Percentiles rank a stretch among this genome's conserved stretches.
Evolutionary conservation across 2,797 vertebrate species (phyloP).

Genomic region (Carapus acus): DNA sequence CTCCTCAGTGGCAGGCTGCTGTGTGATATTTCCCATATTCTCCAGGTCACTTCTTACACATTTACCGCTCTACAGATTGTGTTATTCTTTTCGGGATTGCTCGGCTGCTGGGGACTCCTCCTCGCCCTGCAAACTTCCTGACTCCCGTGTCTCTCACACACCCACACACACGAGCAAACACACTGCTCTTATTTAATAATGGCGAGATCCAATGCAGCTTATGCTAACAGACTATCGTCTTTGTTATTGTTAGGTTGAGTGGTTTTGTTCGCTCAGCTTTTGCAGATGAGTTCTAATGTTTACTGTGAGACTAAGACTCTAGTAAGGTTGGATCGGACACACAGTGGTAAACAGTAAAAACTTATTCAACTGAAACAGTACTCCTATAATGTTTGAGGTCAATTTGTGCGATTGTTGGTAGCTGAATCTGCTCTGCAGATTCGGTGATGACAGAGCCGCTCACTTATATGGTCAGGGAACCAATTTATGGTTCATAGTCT

Average conservation of each 20-base stretch:
- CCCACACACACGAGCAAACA: slow-evolving; percentile 4
- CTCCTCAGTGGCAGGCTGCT: background rate
- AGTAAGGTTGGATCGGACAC: too few species aligned
- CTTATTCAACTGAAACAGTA: too few species aligned
- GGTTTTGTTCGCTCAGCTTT: background rate
- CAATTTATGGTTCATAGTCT: too few species aligned
- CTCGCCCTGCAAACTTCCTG: slow-evolving; percentile 4
- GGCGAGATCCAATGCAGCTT: background rate
- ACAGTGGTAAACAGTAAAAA: too few species aligned
- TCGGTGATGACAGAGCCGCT: too few species aligned
- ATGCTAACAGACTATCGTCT: background rate
- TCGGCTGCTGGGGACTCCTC: background rate
- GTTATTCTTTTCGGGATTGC: background rate
- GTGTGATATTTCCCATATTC: slow-evolving; percentile 13
- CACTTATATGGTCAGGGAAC: too few species aligned
- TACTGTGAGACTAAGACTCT: too few species aligned
- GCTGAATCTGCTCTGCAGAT: too few species aligned
- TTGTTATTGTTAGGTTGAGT: background rate
- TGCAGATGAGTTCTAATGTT: too few species aligned
- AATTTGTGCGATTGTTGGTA: too few species aligned
- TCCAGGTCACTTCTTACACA: background rate
- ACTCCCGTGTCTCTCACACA: slow-evolving; percentile 20
- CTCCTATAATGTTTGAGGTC: too few species aligned
- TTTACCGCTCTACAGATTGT: background rate
- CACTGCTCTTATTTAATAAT: slow-evolving; percentile 23